Base-by-base conservation (phyloP, 1,140 invertebrate genomes). In the Drosophila malerkotliana region DNA sequence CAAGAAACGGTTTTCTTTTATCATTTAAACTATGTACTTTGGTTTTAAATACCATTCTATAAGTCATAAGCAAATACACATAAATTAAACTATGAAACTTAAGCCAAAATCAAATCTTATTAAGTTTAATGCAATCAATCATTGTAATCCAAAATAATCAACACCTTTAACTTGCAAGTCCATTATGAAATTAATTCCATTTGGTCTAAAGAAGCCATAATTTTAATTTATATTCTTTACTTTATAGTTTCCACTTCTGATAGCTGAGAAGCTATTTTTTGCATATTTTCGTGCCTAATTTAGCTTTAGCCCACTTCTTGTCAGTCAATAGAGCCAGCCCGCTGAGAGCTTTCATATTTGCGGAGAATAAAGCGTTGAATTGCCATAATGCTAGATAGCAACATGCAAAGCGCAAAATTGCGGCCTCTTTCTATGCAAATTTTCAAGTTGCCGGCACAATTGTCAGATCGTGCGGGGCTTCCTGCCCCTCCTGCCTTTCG, bases 361-460 rank as follows among this genome's bases (percentile, higher is more conserved):
- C 71, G 76, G 82, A 82, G 69, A 82, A 85, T 88, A 75, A 87
- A 88, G 59, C 67, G 41, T 48, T 34, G 55, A 44, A 47, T 75
- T 55, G 68, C 41, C 60, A 49, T 56, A 62, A 71, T 58, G 72
- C 26, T 51, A 30, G 41, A 34, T 54, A 34, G 47, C 61, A 74
- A 74, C 57, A 79, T 79, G 77, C 71, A 79, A 79, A 79, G 49
- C 59, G 56, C 48, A 63, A 78, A 69, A 75, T 66, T 73, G 68
- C 44, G 68, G 56, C 60, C 47, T 32, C 77, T 75, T 75, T 76
- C 37, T 80, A 80, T 80, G 78, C 66, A 80, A 80, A 80, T 80
- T 79, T 72, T 26, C 32, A 39, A 49, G 54, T 61, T 61, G 60
- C 56, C 21, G 45, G 48, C 77, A 67, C 81, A 85, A 85, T 85